Base-by-base conservation (phyloP, 1,140 invertebrate genomes). In the Oncopodura yosiiana region DNA sequence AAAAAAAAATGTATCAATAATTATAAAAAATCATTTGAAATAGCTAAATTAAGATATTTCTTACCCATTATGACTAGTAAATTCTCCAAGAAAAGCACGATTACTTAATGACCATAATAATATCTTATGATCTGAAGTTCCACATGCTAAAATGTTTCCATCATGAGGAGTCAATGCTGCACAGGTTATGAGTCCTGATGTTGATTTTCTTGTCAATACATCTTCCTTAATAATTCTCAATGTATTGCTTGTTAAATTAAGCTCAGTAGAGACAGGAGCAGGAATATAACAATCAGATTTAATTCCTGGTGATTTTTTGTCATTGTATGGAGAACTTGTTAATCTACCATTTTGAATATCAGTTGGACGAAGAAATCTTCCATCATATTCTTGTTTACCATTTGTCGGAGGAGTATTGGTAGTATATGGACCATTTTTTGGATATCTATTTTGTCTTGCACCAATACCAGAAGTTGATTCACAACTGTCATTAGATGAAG, bases 51-150 rank as follows among this genome's bases (percentile, higher is more conserved):
- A n/a, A 4, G 8, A 14, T 27, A 18, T 42, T 0, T 37, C 34
- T 8, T 42, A 61, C 61, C 61, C 61, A 46, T 53, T 57, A 24
- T 63, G 61, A 26, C 48, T 60, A n/a, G 46, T 56, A 30, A 63
- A 63, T 32, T 55, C 54, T 5, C 53, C 50, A 2, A 63, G 19
- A 45, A 43, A 56, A 1, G 23, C 37, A 3, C 34, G 21, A 5
- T 45, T 51, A 29, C 30, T 18, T 11, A 63, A 19, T 12, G 58
- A 30, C 39, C 48, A 63, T 2, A 63, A 16, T 1, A 50, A 27
- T 19, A 63, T 61, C 34, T 60, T 60, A 18, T 56, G 59, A 37
- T 63, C 53, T 1, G 54, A 61, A 11, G 61, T 63, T 26, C 61
- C 61, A 38, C 53, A 56, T 1, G 61, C 61, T 3, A 63, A 42